A percentile compares a stretch with the other conserved stretches of the same genome.
Conservation (phyloP, 2,797 vertebrate species). For the Tolypeutes matacus region DNA sequence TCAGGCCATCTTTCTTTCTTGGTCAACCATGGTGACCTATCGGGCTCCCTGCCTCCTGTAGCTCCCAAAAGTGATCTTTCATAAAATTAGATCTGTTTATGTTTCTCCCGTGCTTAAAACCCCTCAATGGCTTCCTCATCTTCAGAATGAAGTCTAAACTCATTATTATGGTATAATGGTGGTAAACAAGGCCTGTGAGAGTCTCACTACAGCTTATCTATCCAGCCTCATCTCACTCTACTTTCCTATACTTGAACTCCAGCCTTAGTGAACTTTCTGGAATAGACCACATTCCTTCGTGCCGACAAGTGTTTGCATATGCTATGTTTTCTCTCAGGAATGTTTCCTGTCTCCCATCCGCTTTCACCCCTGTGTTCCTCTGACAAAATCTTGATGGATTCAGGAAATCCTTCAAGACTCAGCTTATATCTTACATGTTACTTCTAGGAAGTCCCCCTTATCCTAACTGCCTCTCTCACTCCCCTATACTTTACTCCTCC, state of each 20-base stretch:
- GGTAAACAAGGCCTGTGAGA: not conserved
- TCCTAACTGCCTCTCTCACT: not conserved
- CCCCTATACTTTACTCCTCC: not conserved
- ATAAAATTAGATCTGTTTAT: conserved; percentile 16
- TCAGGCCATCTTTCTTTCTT: conserved; percentile 14
- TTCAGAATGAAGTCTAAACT: not conserved
- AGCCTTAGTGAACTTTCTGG: conserved; percentile 24
- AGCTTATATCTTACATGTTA: not conserved
- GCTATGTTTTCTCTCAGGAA: not conserved
- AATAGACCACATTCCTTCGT: conserved; percentile 30
- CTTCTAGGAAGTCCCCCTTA: not conserved
- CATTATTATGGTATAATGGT: not conserved
- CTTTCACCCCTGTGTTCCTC: not conserved
- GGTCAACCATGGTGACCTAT: not conserved
- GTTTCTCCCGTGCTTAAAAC: not conserved
- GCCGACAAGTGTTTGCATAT: not conserved
- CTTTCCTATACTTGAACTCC: not conserved
- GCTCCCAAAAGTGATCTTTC: not conserved
- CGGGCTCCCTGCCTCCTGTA: not conserved
- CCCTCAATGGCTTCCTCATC: not conserved
- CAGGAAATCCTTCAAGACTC: not conserved
- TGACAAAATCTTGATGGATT: not conserved
- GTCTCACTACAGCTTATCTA: not conserved
- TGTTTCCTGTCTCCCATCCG: not conserved
- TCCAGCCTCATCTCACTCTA: not conserved